phyloP scores from a whole-genome alignment of 2,888 invertebrate species.

The Heliconius cydno region DNA sequence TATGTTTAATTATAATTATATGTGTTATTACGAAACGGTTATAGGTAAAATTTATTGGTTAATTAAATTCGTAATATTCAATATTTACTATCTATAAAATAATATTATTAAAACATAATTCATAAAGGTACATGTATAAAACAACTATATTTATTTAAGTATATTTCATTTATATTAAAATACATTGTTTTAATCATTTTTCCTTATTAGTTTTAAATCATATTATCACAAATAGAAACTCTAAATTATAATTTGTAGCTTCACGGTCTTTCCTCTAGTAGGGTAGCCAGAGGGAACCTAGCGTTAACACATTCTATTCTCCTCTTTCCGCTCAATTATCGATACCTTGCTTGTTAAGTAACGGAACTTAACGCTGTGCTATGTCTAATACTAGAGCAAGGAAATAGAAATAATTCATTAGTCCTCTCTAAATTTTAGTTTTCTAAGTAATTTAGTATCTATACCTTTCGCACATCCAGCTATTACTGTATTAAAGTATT shows the following conservation, averaged over 20 bases:
- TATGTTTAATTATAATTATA: neutral
- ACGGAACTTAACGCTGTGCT: neutral
- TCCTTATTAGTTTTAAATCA: too few relatives aligned
- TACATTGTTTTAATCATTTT: neutral
- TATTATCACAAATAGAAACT: too few relatives aligned
- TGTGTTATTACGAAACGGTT: neutral
- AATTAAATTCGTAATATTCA: neutral
- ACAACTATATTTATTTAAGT: neutral
- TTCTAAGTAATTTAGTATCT: neutral
- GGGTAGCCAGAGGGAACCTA: neutral
- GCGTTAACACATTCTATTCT: neutral
- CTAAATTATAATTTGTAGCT: too few relatives aligned
- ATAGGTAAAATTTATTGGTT: neutral
- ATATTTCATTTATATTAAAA: neutral
- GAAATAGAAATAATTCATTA: too few relatives aligned
- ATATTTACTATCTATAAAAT: conserved; percentile 1
- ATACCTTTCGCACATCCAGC: conserved; percentile 87
- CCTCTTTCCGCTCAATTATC: neutral
- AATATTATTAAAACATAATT: neutral
- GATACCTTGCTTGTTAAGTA: neutral
- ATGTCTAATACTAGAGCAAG: neutral
- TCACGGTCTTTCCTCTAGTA: too few relatives aligned
- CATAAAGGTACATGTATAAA: neutral
- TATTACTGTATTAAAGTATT: conserved; percentile 91
- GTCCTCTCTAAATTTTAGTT: neutral